These are phyloP conservation scores for Enteromius radiatus DNA, from an alignment of 2,797 vertebrate species.

Conservation along the genomic window DNA sequence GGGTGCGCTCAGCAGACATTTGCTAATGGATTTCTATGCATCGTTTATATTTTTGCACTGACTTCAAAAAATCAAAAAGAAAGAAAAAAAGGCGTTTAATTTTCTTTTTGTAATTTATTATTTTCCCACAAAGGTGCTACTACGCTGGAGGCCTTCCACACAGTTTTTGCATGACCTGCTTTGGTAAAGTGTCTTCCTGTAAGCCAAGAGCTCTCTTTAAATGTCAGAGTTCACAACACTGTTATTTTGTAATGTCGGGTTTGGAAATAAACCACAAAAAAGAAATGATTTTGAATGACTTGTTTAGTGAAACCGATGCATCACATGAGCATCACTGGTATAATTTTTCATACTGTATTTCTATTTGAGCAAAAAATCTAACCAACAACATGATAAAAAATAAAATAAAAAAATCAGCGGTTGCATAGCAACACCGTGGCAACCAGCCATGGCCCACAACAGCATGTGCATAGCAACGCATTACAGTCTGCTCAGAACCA, in stretches of 20 bases:
- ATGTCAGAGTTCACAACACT: slow-evolving; percentile 76
- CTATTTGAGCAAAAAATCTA: background rate
- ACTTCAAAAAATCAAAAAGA: slow-evolving; percentile 62
- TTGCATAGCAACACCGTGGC: background rate
- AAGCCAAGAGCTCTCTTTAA: slow-evolving; percentile 72
- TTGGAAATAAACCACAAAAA: slow-evolving; percentile 74
- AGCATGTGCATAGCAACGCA: background rate
- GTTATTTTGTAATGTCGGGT: slow-evolving; percentile 84
- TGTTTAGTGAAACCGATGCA: background rate
- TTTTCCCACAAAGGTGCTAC: slow-evolving; percentile 84
- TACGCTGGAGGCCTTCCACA: slow-evolving; percentile 81
- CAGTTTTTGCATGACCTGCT: slow-evolving; percentile 81
- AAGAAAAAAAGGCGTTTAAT: slow-evolving; percentile 11
- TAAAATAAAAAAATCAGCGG: background rate
- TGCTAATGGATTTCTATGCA: slow-evolving; percentile 80
- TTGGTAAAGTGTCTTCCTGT: slow-evolving; percentile 69
- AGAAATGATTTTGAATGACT: slow-evolving; percentile 64
- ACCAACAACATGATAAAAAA: background rate
- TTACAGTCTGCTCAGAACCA: background rate
- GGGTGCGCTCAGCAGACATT: slow-evolving; percentile 2
- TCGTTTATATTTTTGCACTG: slow-evolving; percentile 83
- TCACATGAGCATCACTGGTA: background rate
- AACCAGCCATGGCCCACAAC: background rate
- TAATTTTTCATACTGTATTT: background rate
- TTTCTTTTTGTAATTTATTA: slow-evolving; percentile 75